Evolutionary conservation across 2,113 vertebrate genomes (phyloP), one percentile per base, ranked within the genome.

Genomic region (Syngnathoides biaculeatus): DNA sequence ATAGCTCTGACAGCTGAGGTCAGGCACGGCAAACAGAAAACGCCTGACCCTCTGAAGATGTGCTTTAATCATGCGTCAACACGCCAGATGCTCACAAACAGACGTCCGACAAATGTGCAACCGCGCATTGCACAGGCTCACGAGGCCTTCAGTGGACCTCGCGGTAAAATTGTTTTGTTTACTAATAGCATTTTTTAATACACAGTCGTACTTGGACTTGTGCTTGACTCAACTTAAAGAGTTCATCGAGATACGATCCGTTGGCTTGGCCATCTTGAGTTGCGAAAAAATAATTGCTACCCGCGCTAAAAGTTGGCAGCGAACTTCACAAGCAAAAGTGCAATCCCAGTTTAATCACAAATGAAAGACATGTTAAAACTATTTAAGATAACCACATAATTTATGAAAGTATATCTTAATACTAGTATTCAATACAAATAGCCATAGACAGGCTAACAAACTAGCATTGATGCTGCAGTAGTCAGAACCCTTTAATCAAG

Each of bases 1-100:
- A 26, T 57, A 8, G 55, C 50, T 67, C 58, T 38, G 65, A 43
- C 58, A 69, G 68, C 48, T 67, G 59, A 15, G 66, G 60, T 62
- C 42, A 39, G 43, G 3, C 60, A 42, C 48, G 59, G 65, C 68
- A 58, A 50, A 58, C 48, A 59, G 53, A 59, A 61, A 35, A 62
- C 20, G 65, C 35, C 2, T 71, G 64, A 75, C 62, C 64, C 42
- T 42, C 24, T 65, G 45, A 58, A 40, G 26, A 57, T 27, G 55
- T 15, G 55, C 15, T 57, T 57, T 57, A 30, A 57, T 57, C 55
- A 57, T 14, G 26, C 55, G 52, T 55, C 22, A 6, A 6, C 52
- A 52, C 52, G 52, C 22, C 55, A 27, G 14, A 30, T 57, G 55
- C 55, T 57, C 26, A 57, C 55, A 57, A 30, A 30, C 26, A 57